phyloP scores from a whole-genome alignment of 2,113 vertebrate species.

The Todiramphus chloris region DNA sequence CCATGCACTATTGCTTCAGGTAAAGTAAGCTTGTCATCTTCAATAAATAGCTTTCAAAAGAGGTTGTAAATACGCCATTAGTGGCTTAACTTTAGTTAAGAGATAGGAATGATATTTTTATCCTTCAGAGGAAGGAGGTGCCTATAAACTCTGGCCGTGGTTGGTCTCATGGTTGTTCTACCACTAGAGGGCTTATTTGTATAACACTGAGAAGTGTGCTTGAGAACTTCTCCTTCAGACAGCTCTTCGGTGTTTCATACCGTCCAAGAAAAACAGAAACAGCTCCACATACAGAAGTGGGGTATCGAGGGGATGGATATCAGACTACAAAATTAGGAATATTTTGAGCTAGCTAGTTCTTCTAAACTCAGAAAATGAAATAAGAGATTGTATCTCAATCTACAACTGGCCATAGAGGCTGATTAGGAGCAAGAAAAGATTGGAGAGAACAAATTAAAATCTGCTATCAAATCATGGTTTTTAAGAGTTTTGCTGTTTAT shows the following conservation, averaged over 20 bases:
- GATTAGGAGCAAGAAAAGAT: background rate
- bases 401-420: background rate
- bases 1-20: background rate
- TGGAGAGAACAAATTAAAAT: background rate
- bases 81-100: background rate
- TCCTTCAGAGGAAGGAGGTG: background rate
- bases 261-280: background rate
- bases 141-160: background rate
- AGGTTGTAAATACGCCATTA: background rate
- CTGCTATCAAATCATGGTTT: background rate
- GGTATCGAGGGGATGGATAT: background rate
- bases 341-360: background rate
- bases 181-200: conserved; percentile 66
- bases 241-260: background rate
- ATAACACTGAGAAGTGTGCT: background rate
- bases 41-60: background rate
- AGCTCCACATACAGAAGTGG: background rate
- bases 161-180: background rate
- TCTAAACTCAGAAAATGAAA: background rate
- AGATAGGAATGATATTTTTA: background rate
- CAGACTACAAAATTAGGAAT: background rate
- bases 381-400: background rate
- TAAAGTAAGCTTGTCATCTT: background rate
- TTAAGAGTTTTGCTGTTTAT: background rate
- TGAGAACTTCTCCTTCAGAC: background rate